Evolutionary conservation across 92 coral and sea anemone genomes (phyloP).

Genomic region (Meandrina meandrites): DNA sequence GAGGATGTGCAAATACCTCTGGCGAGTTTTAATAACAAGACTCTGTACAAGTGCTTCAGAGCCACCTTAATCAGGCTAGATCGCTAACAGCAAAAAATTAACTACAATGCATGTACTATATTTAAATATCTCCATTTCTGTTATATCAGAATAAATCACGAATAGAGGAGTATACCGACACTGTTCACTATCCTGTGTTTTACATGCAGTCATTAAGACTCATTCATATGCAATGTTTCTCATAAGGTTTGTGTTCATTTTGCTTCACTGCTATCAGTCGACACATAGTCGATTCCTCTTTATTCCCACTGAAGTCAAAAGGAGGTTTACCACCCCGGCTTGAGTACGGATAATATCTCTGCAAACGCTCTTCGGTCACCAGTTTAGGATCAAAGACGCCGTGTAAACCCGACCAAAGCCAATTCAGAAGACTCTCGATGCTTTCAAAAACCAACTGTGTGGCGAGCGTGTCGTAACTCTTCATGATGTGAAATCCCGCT

Average conservation of each 20-base stretch:
- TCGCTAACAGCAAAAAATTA: no score
- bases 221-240: no score
- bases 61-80: no score
- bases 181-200: no score
- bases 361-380: slow-evolving; percentile 23
- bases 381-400: slow-evolving; percentile 1
- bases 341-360: not conserved
- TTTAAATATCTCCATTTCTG: no score
- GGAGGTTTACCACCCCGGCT: not conserved
- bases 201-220: no score
- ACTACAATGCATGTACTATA: no score
- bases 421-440: not conserved
- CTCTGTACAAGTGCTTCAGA: no score
- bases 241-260: slow-evolving; percentile 12
- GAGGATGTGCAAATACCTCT: no score
- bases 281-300: not conserved
- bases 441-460: not conserved
- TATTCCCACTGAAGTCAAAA: slow-evolving; percentile 10
- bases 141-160: no score
- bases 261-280: slow-evolving; percentile 3
- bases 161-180: no score
- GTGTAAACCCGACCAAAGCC: not conserved
- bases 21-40: no score
- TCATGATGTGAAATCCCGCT: not conserved
- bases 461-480: not conserved